Evolutionary conservation across 2,113 vertebrate genomes (phyloP).

Genomic region (Illadopsis cleaveri): DNA sequence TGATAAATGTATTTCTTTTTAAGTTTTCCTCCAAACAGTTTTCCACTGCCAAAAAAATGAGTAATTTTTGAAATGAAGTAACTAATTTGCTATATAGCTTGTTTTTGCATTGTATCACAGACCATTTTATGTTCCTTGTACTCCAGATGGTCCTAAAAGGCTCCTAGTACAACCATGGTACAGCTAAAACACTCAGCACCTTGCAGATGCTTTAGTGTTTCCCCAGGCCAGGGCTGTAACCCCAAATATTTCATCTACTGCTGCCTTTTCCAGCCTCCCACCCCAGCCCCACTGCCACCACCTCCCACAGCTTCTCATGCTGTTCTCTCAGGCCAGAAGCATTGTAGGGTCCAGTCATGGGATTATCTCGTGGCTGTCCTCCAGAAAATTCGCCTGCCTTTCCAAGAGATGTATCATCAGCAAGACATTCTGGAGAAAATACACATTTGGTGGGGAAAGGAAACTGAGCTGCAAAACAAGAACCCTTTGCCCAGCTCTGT

Average conservation of each 20-base stretch:
- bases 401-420: background rate
- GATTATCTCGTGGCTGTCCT: background rate
- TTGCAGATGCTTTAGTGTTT: background rate
- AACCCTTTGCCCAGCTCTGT: background rate
- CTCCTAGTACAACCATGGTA: background rate
- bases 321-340: background rate
- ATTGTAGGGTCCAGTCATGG: background rate
- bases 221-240: background rate
- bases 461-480: background rate
- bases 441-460: background rate
- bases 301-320: accelerated
- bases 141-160: background rate
- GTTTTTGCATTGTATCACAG: background rate
- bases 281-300: accelerated
- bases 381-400: background rate
- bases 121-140: background rate
- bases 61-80: background rate
- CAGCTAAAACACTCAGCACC: background rate
- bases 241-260: background rate
- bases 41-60: background rate
- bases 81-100: background rate
- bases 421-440: background rate
- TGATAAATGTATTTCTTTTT: background rate
- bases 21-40: background rate
- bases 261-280: background rate